Conservation (phyloP, 2,797 vertebrate genomes). For the Tokudaia tokunoshimensis region DNA sequence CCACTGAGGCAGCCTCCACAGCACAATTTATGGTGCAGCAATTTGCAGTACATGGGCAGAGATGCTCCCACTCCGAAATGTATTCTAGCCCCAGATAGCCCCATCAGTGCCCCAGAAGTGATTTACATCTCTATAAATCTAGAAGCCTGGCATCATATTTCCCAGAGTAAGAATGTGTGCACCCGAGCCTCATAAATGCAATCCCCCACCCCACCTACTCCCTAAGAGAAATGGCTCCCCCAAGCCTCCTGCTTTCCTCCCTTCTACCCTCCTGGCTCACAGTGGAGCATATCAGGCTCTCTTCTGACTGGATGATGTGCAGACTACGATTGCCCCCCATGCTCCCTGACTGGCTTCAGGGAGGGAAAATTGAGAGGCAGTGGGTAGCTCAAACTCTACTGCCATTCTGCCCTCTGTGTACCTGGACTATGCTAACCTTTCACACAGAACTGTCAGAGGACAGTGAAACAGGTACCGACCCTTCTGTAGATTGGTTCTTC, state of each 20-base stretch:
- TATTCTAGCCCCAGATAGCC: not conserved
- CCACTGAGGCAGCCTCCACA: not conserved
- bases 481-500: not conserved
- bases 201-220: not conserved
- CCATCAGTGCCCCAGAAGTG: not conserved
- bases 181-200: not conserved
- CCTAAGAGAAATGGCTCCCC: not conserved
- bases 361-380: not conserved
- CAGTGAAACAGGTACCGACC: not conserved
- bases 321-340: not conserved
- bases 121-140: constrained; percentile 18
- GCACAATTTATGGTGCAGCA: not conserved
- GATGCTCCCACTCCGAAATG: not conserved
- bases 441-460: not conserved
- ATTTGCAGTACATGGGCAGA: not conserved
- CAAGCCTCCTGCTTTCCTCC: not conserved
- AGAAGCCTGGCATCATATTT: not conserved
- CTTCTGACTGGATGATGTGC: not conserved
- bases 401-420: not conserved
- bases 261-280: not conserved
- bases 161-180: not conserved
- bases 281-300: not conserved
- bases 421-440: not conserved
- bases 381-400: not conserved
- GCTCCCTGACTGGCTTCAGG: not conserved